A percentile compares a stretch with the other conserved stretches of the same genome.
These are phyloP conservation scores for Perdita meconis DNA, from an alignment of 2,888 invertebrate species.

Conservation along the genomic window DNA sequence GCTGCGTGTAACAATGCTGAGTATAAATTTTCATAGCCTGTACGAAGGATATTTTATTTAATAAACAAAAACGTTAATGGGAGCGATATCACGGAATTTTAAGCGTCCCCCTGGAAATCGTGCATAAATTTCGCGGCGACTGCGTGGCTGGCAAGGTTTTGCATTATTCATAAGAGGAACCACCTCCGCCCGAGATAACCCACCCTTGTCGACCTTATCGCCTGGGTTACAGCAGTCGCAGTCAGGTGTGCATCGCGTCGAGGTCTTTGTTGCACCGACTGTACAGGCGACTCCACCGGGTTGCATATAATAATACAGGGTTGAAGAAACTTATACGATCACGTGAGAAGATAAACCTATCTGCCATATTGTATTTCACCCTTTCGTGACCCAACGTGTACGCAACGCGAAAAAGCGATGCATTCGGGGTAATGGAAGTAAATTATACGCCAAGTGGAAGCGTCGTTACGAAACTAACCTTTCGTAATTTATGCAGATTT, in stretches of 20 bases:
- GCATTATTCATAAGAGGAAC: slow-evolving; percentile 77
- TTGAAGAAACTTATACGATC: slow-evolving; percentile 46
- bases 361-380: slow-evolving; percentile 24
- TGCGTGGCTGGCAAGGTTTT: slow-evolving; percentile 52
- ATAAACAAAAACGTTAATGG: neutral
- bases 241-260: slow-evolving; percentile 65
- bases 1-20: too few species aligned
- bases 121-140: slow-evolving; percentile 55
- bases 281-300: slow-evolving; percentile 42
- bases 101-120: slow-evolving; percentile 19
- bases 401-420: slow-evolving; percentile 19
- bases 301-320: slow-evolving; percentile 25
- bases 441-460: slow-evolving; percentile 28
- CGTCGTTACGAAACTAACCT: neutral
- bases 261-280: slow-evolving; percentile 43
- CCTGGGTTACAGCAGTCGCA: slow-evolving; percentile 59
- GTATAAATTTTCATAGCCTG: too few species aligned
- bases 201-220: slow-evolving; percentile 76
- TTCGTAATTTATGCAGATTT: neutral
- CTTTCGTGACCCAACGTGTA: slow-evolving; percentile 56
- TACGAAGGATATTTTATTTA: neutral
- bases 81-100: slow-evolving; percentile 34
- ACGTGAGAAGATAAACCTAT: slow-evolving; percentile 30
- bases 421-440: neutral
- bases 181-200: slow-evolving; percentile 72